These are phyloP conservation scores for Acrocyrtus sp. DNA, from an alignment of 2,888 invertebrate genomes.

Conservation along the genomic window DNA sequence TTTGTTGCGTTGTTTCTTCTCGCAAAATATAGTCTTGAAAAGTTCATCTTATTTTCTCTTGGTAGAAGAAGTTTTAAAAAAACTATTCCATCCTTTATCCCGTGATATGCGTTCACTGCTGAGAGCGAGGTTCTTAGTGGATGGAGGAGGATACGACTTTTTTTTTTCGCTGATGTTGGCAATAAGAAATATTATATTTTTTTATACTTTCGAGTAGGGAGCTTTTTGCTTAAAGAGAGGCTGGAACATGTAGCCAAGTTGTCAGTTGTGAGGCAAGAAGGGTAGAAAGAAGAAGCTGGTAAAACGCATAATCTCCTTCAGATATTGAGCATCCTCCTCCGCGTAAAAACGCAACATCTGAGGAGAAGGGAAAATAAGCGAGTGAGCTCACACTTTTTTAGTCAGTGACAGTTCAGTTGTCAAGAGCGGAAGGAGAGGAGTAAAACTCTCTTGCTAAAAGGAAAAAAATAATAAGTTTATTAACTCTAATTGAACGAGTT, in stretches of 20 bases:
- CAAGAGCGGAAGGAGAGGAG: not conserved
- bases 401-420: not conserved
- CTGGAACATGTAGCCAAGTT: slow-evolving; percentile 28
- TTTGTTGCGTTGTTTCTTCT: too few relatives aligned
- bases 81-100: too few relatives aligned
- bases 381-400: not conserved
- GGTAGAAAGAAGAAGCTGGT: not conserved
- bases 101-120: too few relatives aligned
- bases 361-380: not conserved
- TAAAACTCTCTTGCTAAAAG: too few relatives aligned
- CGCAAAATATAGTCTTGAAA: too few relatives aligned
- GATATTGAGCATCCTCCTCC: not conserved
- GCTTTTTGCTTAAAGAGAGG: slow-evolving; percentile 27
- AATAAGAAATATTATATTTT: not conserved
- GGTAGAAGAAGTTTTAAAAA: too few relatives aligned
- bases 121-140: too few relatives aligned
- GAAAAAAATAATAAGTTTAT: not conserved
- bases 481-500: not conserved
- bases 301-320: too few relatives aligned
- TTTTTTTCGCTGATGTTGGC: not conserved
- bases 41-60: too few relatives aligned
- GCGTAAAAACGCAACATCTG: too few relatives aligned
- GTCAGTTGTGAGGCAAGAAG: slow-evolving; percentile 31
- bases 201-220: not conserved
- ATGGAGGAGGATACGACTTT: too few relatives aligned